Evolutionary conservation across 2,113 vertebrate species (phyloP), one percentile per base, ranked within the genome.

Genomic region (Mohoua ochrocephala): DNA sequence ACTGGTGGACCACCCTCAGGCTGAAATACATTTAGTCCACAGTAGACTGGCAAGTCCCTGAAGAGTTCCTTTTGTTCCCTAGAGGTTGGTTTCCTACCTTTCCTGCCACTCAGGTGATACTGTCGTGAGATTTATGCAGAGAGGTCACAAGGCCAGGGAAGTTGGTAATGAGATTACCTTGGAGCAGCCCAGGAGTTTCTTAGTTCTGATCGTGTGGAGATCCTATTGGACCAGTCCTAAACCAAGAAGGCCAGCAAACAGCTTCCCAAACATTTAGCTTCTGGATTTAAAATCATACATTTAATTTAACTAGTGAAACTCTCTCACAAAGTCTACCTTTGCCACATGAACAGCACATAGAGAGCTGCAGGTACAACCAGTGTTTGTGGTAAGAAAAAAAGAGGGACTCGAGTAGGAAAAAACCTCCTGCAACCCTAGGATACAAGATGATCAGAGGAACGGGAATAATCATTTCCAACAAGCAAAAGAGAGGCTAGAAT

Each of bases 1-100:
- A 10, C 0, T 10, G 17, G n/a, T 47, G 76, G 18, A 50, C n/a
- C 0, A 2, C 13, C 8, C 22, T 4, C 35, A 41, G 31, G 31
- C 42, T 60, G 59, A 78, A 74, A 49, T 18, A n/a, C 5, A 39
- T 45, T 80, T 27, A 69, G 45, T 22, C 11, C 26, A n/a, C 26
- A 41, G 78, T 0, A 57, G 35, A 41, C 27, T 6, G 16, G 6
- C 17, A 80, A 75, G 18, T 27, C n/a, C 28, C 42, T 77, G 37
- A n/a, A 39, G 59, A 49, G 23, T 11, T 80, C 41, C 42, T 54
- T 54, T 8, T 33, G 0, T 13, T 35, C 45, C 16, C 68, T 50
- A 13, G 39, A 67, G n/a, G 9, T 39, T 18, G 15, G 6, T 53
- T 61, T 61, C 39, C 49, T 37, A 17, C 30, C 33, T 33, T 89